phyloP scores from a whole-genome alignment of 2,888 invertebrate species.

The Hyppa rectilinea region DNA sequence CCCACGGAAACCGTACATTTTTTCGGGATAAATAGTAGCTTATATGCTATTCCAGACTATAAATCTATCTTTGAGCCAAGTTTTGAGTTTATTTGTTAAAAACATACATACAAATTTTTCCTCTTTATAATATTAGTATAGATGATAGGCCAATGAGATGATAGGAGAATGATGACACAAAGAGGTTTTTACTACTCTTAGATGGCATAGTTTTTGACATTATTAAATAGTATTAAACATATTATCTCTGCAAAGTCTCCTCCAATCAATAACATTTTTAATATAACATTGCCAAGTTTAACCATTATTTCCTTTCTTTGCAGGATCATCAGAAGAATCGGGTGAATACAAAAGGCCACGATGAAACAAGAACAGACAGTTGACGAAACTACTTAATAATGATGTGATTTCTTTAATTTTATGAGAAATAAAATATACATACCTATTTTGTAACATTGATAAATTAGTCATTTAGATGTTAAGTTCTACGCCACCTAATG shows the following conservation, averaged over 20 bases:
- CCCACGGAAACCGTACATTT: too few species aligned
- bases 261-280: not conserved
- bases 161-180: not conserved
- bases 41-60: too few species aligned
- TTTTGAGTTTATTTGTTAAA: too few species aligned
- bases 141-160: too few species aligned
- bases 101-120: too few species aligned
- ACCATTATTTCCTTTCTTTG: conserved; percentile 39
- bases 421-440: conserved; percentile 73
- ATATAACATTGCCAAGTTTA: not conserved
- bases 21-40: too few species aligned
- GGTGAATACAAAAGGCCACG: conserved; percentile 87
- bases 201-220: too few species aligned
- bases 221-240: not conserved
- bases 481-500: conserved; percentile 78
- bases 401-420: conserved; percentile 86
- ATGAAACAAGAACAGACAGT: conserved; percentile 71
- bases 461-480: conserved; percentile 87
- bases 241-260: not conserved
- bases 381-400: conserved; percentile 82
- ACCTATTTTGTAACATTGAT: conserved; percentile 73
- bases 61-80: too few species aligned
- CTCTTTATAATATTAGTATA: too few species aligned
- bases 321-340: conserved; percentile 88
- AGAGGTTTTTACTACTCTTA: too few species aligned